These are phyloP conservation scores for Cyclophora albipunctata DNA, from an alignment of 2,888 invertebrate species.

Conservation along the genomic window DNA sequence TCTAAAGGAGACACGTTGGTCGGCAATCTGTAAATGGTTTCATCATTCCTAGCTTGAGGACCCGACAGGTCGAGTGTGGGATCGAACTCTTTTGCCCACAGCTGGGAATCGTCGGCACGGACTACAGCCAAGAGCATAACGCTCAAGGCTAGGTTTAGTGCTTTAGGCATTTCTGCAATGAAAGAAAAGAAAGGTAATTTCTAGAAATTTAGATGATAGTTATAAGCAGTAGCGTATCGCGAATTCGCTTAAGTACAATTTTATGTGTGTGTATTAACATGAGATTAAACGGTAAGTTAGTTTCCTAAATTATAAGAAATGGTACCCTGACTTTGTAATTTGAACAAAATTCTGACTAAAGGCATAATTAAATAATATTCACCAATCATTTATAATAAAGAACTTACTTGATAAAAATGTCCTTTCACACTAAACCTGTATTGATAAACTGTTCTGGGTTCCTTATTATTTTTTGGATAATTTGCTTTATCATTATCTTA, in stretches of 20 bases:
- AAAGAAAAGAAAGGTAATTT: neutral
- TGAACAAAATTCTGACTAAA: too few species aligned
- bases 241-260: too few species aligned
- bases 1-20: slow-evolving; percentile 50
- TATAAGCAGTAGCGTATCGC: too few species aligned
- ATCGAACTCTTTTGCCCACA: slow-evolving; percentile 43
- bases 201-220: neutral
- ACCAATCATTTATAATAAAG: too few species aligned
- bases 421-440: neutral
- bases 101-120: slow-evolving; percentile 39
- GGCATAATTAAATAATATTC: too few species aligned
- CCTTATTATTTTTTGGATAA: too few species aligned
- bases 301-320: too few species aligned
- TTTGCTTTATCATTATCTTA: too few species aligned
- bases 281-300: too few species aligned
- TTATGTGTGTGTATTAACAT: too few species aligned
- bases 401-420: neutral
- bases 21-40: slow-evolving; percentile 48
- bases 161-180: slow-evolving; percentile 40
- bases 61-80: slow-evolving; percentile 21
- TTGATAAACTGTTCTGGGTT: too few species aligned
- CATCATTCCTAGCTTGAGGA: slow-evolving; percentile 25
- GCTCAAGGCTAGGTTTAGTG: slow-evolving; percentile 22
- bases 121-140: slow-evolving; percentile 29
- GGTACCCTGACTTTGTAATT: too few species aligned